Percentiles rank a stretch among this genome's conserved stretches.
phyloP scores from a whole-genome alignment of 2,888 invertebrate genomes.

The Erebia ligea region DNA sequence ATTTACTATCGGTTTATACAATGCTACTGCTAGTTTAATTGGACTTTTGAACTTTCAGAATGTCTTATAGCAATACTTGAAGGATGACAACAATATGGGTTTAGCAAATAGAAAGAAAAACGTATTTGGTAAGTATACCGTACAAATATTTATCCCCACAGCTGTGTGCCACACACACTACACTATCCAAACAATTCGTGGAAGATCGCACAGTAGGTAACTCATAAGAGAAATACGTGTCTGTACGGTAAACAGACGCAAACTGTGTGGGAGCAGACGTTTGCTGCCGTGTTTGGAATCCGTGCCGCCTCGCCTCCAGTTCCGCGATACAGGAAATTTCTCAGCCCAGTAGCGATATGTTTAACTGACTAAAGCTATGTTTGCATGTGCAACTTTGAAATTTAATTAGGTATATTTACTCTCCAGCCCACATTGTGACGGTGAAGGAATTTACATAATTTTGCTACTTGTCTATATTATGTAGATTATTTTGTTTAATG shows the following conservation, averaged over 20 bases:
- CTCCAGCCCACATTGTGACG: not conserved
- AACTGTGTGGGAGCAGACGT: slow-evolving; percentile 34
- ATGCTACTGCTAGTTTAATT: not conserved
- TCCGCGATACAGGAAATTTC: slow-evolving; percentile 23
- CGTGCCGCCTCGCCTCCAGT: slow-evolving; percentile 32
- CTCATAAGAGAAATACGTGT: slow-evolving; percentile 35
- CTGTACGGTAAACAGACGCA: slow-evolving; percentile 29
- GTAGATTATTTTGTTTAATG: too few relatives aligned
- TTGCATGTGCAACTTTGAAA: not conserved
- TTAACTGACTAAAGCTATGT: not conserved
- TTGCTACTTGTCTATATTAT: too few relatives aligned
- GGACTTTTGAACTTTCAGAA: not conserved
- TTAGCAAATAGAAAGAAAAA: not conserved
- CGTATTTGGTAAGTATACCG: not conserved
- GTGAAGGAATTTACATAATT: not conserved
- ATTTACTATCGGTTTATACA: too few relatives aligned
- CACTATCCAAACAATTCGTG: slow-evolving; percentile 38
- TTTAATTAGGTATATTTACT: not conserved
- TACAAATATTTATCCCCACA: slow-evolving; percentile 32
- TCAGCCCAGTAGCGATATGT: slow-evolving; percentile 3
- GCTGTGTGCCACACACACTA: slow-evolving; percentile 24
- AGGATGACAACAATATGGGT: not conserved
- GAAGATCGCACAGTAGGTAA: slow-evolving; percentile 28
- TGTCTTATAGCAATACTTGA: not conserved
- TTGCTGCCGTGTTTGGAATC: slow-evolving; percentile 35